Conservation (phyloP, 2,888 invertebrate genomes). For the Drosophila yooni region DNA sequence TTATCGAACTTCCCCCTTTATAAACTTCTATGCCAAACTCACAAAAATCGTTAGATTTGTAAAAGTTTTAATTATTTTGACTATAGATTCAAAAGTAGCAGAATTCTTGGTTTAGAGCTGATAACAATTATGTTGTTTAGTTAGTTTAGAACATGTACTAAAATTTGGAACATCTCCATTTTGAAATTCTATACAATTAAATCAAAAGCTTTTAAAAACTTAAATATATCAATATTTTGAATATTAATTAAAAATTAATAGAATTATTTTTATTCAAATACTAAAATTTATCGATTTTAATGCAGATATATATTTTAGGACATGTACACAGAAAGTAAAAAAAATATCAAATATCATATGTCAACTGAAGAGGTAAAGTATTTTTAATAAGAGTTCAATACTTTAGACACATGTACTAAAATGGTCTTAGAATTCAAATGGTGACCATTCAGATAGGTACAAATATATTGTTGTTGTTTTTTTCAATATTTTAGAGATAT, state of each 20-base stretch:
- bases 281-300: background rate
- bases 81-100: background rate
- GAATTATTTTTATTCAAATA: background rate
- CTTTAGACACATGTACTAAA: background rate
- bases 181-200: background rate
- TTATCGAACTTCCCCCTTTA: no score
- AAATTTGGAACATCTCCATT: background rate
- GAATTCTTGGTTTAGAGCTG: background rate
- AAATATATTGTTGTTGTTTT: background rate
- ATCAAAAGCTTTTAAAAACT: background rate
- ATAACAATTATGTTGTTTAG: background rate
- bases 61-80: background rate
- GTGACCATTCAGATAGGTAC: background rate
- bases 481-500: background rate
- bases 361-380: background rate
- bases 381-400: background rate
- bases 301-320: background rate
- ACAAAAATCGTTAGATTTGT: background rate
- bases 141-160: conserved; percentile 6
- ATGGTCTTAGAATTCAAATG: background rate
- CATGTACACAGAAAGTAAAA: background rate
- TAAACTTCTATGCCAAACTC: no score
- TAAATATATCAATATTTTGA: background rate
- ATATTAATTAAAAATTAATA: background rate
- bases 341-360: no score